Evolutionary conservation across 2,113 vertebrate genomes (phyloP).

Genomic region (Xiphorhynchus elegans): DNA sequence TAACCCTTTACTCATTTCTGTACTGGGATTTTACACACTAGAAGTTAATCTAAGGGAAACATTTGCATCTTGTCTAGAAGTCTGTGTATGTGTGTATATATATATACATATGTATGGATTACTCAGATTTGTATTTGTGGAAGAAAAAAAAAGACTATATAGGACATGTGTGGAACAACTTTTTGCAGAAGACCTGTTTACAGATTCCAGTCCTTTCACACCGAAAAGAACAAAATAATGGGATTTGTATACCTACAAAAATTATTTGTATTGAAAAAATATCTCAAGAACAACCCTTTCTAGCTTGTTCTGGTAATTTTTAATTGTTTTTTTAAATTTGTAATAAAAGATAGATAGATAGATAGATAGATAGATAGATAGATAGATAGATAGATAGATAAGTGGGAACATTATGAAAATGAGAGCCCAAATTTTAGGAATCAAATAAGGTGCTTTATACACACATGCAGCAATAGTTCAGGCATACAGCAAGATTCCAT

Average conservation of each 20-base stretch:
- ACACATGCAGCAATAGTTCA: neutral
- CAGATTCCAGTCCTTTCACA: neutral
- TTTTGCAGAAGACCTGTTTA: neutral
- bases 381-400: neutral
- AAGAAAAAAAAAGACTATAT: neutral
- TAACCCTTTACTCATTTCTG: constrained; percentile 46
- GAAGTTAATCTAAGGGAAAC: neutral
- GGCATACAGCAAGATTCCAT: neutral
- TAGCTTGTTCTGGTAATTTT: neutral
- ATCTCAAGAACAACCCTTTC: neutral
- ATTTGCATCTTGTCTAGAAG: neutral
- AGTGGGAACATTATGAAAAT: neutral
- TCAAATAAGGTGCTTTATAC: neutral
- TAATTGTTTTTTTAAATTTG: neutral
- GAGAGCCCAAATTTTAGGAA: neutral
- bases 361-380: neutral
- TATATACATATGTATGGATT: neutral
- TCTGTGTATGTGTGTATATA: neutral
- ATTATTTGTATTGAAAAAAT: neutral
- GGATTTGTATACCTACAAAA: neutral
- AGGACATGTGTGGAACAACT: neutral
- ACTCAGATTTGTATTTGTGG: neutral
- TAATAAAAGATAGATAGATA: neutral
- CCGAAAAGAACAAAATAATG: neutral
- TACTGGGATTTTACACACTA: neutral